A percentile compares a stretch with the other conserved stretches of the same genome.
These are phyloP conservation scores for Heliocidaris tuberculata DNA, from an alignment of 35 echinoderm and acorn worm species.

Conservation along the genomic window DNA sequence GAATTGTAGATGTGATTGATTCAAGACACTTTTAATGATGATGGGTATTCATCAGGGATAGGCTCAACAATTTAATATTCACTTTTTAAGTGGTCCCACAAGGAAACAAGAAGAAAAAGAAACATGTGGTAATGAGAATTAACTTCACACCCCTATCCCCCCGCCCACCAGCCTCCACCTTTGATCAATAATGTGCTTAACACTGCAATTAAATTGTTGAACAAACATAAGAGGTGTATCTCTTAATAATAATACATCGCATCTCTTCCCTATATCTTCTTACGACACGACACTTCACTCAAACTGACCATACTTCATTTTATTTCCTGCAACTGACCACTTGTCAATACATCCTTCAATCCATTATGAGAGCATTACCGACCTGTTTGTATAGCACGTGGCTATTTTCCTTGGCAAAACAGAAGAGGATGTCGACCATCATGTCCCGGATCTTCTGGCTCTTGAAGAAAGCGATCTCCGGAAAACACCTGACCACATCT, in stretches of 20 bases:
- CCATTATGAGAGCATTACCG: neutral
- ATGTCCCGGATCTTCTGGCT: conserved; percentile 69
- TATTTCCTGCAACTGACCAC: conserved; percentile 9
- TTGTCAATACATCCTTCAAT: neutral
- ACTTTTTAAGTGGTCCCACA: neutral
- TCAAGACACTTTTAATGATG: no score
- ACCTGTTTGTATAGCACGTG: conserved; percentile 92
- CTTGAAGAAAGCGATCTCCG: conserved; percentile 93
- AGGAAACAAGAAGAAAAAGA: neutral
- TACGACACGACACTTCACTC: neutral
- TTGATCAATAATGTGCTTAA: neutral
- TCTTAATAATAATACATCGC: neutral
- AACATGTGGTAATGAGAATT: neutral
- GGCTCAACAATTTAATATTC: neutral
- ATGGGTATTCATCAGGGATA: no score
- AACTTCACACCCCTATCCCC: neutral
- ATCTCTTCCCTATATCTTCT: neutral
- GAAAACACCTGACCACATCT: conserved; percentile 82
- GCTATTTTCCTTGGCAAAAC: conserved; percentile 80
- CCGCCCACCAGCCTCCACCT: neutral
- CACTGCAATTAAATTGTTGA: neutral
- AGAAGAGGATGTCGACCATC: conserved; percentile 92
- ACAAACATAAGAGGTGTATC: neutral
- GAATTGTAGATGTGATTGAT: no score
- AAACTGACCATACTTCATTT: neutral